phyloP scores from a whole-genome alignment of 2,888 invertebrate species.

The Osmoderma eremita region DNA sequence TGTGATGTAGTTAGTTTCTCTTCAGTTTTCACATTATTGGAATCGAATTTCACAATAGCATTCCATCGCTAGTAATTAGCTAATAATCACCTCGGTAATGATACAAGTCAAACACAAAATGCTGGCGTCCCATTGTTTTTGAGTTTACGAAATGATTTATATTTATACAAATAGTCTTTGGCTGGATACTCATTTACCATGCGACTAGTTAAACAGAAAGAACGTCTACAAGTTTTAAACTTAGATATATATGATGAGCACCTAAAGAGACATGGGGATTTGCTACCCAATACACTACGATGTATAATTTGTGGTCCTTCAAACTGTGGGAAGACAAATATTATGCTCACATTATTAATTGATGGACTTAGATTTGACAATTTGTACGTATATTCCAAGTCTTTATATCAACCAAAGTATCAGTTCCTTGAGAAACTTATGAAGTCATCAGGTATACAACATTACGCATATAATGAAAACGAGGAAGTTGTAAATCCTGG shows the following conservation, averaged over 20 bases:
- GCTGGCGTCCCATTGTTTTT: too few species aligned
- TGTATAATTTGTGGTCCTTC: too few species aligned
- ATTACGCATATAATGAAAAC: slow-evolving; percentile 48
- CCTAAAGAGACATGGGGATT: neutral
- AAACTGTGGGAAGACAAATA: slow-evolving; percentile 59
- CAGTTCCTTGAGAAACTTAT: slow-evolving; percentile 49
- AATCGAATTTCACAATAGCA: too few species aligned
- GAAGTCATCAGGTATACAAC: slow-evolving; percentile 48
- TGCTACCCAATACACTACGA: neutral
- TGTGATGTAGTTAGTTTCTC: too few species aligned
- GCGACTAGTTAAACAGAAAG: too few species aligned
- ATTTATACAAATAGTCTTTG: too few species aligned
- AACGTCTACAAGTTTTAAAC: neutral
- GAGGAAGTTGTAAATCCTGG: slow-evolving; percentile 48
- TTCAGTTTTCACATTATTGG: too few species aligned
- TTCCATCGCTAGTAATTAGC: too few species aligned
- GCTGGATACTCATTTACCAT: too few species aligned
- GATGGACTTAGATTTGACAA: slow-evolving; percentile 57
- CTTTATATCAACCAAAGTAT: slow-evolving; percentile 55
- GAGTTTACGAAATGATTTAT: too few species aligned
- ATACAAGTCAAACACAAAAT: too few species aligned
- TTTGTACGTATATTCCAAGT: slow-evolving; percentile 57
- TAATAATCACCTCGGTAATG: too few species aligned
- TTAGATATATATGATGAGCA: neutral
- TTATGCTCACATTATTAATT: slow-evolving; percentile 54